phyloP scores from a whole-genome alignment of 2,113 vertebrate species.

The Notothenia coriiceps region DNA sequence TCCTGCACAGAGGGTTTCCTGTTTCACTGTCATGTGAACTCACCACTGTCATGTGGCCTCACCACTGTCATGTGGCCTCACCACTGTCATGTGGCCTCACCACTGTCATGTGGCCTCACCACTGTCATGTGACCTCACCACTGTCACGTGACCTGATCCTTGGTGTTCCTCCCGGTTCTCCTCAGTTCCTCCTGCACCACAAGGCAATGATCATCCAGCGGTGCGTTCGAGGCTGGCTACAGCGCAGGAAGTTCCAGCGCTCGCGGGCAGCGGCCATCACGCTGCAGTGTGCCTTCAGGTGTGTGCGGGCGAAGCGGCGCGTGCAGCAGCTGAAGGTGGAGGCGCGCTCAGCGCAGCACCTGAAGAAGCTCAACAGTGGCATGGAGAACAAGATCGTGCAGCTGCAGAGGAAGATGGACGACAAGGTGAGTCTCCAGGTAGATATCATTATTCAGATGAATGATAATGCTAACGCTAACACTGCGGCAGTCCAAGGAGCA shows the following conservation, averaged over 20 bases:
- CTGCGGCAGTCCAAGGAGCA: constrained; percentile 87
- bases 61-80: too few relatives aligned
- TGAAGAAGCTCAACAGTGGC: constrained; percentile 97
- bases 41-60: too few relatives aligned
- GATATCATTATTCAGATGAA: constrained; percentile 43
- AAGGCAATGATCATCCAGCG: constrained; percentile 94
- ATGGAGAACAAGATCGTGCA: constrained; percentile 99
- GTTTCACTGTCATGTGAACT: too few relatives aligned
- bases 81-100: too few relatives aligned
- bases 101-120: too few relatives aligned
- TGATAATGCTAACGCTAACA: background rate
- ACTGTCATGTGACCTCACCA: too few relatives aligned
- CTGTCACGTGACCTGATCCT: background rate
- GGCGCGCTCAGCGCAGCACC: constrained; percentile 96
- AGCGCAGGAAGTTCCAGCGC: constrained; percentile 86
- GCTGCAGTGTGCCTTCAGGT: constrained; percentile 94
- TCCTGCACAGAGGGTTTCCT: background rate
- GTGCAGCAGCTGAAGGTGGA: constrained; percentile 98
- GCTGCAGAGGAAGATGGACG: constrained; percentile 94
- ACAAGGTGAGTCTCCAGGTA: constrained; percentile 86
- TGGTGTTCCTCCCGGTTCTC: background rate
- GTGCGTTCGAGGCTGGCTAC: constrained; percentile 92
- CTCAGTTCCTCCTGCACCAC: constrained; percentile 89
- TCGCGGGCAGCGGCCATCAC: constrained; percentile 88
- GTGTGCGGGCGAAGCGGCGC: constrained; percentile 93